Conservation (phyloP, 1,140 invertebrate species). For the Psilanteris sp. region DNA sequence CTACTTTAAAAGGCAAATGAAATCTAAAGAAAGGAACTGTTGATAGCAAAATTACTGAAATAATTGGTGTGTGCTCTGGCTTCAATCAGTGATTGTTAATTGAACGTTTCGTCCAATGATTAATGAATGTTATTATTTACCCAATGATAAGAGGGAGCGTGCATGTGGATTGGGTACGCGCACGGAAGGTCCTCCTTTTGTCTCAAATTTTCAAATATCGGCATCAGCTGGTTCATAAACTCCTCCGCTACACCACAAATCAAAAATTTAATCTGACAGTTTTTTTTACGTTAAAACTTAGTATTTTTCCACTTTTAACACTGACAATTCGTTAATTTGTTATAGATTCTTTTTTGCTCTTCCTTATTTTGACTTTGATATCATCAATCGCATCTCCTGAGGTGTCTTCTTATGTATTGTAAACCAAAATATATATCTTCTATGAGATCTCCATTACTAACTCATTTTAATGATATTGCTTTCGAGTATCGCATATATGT, state of each 20-base stretch:
- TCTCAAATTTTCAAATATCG: slow-evolving; percentile 94
- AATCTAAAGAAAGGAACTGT: not conserved
- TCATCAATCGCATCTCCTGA: slow-evolving; percentile 79
- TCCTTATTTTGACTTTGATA: slow-evolving; percentile 1
- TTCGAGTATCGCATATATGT: too few relatives aligned
- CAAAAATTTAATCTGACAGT: slow-evolving; percentile 72
- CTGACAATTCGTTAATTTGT: not conserved
- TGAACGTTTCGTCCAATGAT: slow-evolving; percentile 4
- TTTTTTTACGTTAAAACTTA: not conserved
- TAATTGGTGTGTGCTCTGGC: slow-evolving; percentile 1
- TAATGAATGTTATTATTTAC: slow-evolving; percentile 80
- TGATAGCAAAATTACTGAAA: not conserved
- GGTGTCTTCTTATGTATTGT: slow-evolving; percentile 60
- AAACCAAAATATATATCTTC: too few relatives aligned
- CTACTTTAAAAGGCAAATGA: not conserved
- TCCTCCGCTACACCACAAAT: slow-evolving; percentile 88
- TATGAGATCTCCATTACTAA: too few relatives aligned
- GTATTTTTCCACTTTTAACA: too few relatives aligned
- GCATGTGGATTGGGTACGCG: slow-evolving; percentile 91
- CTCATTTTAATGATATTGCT: too few relatives aligned
- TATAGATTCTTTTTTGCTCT: slow-evolving; percentile 2
- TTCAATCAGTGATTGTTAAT: slow-evolving; percentile 9
- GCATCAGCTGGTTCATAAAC: slow-evolving; percentile 94
- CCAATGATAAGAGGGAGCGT: slow-evolving; percentile 85
- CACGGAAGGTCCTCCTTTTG: slow-evolving; percentile 92